These are phyloP conservation scores for Catagonus wagneri DNA, from an alignment of 2,113 vertebrate species.

Conservation along the genomic window DNA sequence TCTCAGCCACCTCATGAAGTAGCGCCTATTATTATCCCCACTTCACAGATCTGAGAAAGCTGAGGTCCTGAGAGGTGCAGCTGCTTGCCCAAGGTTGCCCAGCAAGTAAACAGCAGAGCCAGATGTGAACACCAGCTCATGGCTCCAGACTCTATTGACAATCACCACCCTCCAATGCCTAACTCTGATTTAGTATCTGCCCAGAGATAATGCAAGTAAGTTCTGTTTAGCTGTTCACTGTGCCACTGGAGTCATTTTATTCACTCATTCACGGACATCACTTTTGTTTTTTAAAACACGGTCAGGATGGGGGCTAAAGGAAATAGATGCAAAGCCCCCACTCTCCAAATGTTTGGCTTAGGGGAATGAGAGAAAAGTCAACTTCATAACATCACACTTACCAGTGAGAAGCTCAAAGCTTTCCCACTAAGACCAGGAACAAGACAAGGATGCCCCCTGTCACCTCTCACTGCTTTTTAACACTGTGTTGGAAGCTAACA, in stretches of 20 bases:
- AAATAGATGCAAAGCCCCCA: background rate
- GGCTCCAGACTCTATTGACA: background rate
- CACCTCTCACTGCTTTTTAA: background rate
- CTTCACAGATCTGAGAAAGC: background rate
- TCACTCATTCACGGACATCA: background rate
- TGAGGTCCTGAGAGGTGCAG: background rate
- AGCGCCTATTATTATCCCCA: background rate
- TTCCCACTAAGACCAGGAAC: background rate
- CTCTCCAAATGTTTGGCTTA: background rate
- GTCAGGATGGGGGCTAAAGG: background rate
- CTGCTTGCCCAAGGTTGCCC: background rate
- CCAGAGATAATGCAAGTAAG: background rate
- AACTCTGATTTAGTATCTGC: background rate
- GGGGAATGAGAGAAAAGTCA: background rate
- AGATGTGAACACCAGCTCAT: background rate
- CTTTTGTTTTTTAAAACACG: background rate
- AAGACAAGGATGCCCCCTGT: background rate
- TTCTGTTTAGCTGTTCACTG: constrained; percentile 23
- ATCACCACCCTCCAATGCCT: background rate
- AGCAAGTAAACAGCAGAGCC: background rate
- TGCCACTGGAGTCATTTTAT: background rate
- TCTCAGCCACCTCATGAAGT: background rate
- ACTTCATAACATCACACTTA: background rate
- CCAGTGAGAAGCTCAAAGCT: background rate
- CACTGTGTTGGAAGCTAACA: background rate